Base-by-base conservation (phyloP, 1,140 invertebrate genomes). In the Cydia amplana region DNA sequence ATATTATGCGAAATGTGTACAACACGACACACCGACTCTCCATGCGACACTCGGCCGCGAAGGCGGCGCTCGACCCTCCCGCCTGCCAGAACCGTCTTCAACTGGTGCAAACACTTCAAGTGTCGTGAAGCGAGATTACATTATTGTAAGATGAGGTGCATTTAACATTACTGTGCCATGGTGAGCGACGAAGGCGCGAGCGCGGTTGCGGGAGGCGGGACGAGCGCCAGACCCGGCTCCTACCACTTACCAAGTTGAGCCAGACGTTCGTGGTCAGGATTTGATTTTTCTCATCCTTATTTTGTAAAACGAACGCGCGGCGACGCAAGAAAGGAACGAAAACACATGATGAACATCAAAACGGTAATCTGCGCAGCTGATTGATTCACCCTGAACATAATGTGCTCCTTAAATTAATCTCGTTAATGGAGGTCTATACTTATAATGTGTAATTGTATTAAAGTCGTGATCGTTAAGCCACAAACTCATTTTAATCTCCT, bases 221-320 rank as follows among this genome's bases (percentile, higher is more conserved):
- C 83, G 80, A 88, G 87, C 86, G 87, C 86, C 88, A 77, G 82
- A 81, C 88, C 84, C 93, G 93, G 93, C 93, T 94, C 94, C 94
- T 95, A 94, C 93, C 93, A 97, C 97, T 97, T 96, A 98, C 98
- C 97, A 98, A 95, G 94, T 98, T 98, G 86, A 98, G 96, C 98
- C 98, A 99, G 92, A 98, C 97, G 94, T 98, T 98, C 93, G 97
- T 98, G 87, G 97, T 98, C 89, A 99, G 95, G 92, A 98, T 98
- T 95, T 99, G 97, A 95, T 95, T 96, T 95, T 96, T 95, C 95
- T 95, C 95, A 93, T 95, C 95, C 95, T 96, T 95, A 95, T 92
- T 90, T 91, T 85, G 87, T 87, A 80, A 88, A 90, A 86, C 78
- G 87, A 86, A 91, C 84, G 86, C 87, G 85, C 87, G 87, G 85